Percentiles rank a stretch among this genome's conserved stretches.
phyloP scores from a whole-genome alignment of 30 jellyfish, hydroid and myxozoan genomes.

The Rhopilema esculentum region DNA sequence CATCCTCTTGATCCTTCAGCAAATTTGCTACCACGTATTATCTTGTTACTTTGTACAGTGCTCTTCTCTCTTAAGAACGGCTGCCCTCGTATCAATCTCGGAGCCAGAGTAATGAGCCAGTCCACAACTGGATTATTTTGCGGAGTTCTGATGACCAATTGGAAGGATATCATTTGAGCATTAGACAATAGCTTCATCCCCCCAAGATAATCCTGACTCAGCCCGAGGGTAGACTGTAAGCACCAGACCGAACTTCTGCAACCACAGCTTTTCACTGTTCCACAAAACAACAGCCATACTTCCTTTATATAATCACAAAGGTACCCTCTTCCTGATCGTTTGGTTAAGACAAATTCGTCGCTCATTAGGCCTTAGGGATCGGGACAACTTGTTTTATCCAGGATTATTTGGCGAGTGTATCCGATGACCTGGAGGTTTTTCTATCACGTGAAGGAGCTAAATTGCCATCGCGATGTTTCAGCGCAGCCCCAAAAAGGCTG shows the following conservation, averaged over 20 bases:
- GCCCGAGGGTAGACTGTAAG: neutral
- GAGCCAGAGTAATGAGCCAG: neutral
- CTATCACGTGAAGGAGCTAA: too few species aligned
- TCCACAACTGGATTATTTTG: neutral
- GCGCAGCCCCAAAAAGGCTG: too few species aligned
- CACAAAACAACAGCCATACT: neutral
- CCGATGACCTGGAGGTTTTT: too few species aligned
- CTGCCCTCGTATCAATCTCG: too few species aligned
- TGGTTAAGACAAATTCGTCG: too few species aligned
- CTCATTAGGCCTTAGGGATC: too few species aligned
- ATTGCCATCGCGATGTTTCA: too few species aligned
- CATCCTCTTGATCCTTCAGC: neutral
- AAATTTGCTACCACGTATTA: neutral
- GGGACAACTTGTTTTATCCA: too few species aligned
- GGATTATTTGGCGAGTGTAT: too few species aligned
- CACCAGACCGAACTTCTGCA: neutral
- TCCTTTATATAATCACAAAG: too few species aligned
- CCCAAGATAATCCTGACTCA: neutral
- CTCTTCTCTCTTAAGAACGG: too few species aligned
- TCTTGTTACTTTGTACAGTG: neutral
- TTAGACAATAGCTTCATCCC: neutral
- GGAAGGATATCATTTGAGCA: neutral
- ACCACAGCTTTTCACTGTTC: neutral
- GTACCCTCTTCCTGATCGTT: too few species aligned
- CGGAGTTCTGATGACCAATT: neutral